These are phyloP conservation scores for Siniperca chuatsi DNA, from an alignment of 2,113 vertebrate species.

Conservation along the genomic window DNA sequence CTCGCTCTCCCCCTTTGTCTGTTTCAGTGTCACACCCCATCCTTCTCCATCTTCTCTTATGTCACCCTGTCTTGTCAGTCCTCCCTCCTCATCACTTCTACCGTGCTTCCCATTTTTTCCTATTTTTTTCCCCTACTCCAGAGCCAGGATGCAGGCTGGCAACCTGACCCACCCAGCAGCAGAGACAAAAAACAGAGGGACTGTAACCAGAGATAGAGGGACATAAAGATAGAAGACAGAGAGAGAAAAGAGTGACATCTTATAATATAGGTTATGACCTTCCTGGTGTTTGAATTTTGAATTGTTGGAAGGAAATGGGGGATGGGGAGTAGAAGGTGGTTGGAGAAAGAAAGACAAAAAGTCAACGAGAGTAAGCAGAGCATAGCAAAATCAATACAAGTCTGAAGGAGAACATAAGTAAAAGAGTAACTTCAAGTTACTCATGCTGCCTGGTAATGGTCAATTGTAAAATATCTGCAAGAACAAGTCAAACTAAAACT, in stretches of 20 bases:
- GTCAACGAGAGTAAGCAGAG: not conserved
- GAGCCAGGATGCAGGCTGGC: not conserved
- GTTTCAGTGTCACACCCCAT: not conserved
- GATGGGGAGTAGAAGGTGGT: not conserved
- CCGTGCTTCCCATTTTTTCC: not conserved
- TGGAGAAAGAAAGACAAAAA: not conserved
- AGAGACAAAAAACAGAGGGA: not conserved
- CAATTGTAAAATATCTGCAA: too few species aligned
- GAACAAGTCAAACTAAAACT: not conserved
- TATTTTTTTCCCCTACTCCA: not conserved
- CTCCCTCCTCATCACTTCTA: not conserved
- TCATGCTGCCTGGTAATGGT: too few species aligned
- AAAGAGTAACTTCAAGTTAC: not conserved
- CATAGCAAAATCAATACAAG: not conserved
- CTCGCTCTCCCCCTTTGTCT: not conserved
- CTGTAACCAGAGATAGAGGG: conserved; percentile 12
- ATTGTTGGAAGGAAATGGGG: conserved; percentile 18
- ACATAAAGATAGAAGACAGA: not conserved
- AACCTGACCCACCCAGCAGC: conserved; percentile 3
- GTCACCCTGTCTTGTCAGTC: not conserved
- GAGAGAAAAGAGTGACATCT: not conserved
- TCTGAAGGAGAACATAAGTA: too few species aligned
- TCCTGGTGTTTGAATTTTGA: conserved; percentile 20
- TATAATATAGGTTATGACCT: not conserved
- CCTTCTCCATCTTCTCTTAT: conserved; percentile 4